Evolutionary conservation across 53 echinoderm and acorn worm species (phyloP), one percentile per base, ranked within the genome.

Genomic region (Astropecten irregularis): DNA sequence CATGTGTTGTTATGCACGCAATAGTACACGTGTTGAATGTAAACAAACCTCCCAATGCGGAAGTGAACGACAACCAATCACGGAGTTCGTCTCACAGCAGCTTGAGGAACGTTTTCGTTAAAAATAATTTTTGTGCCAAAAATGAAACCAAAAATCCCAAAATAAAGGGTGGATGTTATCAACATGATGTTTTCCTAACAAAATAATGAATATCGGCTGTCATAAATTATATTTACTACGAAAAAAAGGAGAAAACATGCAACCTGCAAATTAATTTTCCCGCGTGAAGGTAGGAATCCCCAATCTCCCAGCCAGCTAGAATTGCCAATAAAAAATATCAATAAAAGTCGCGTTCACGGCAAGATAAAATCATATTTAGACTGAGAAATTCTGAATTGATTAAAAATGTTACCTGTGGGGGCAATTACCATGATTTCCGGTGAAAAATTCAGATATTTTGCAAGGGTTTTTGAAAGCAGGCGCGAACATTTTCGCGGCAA

Each of bases 401-500:
- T 60, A 4, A 61, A 61, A 39, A 60, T 25, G 14, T 28, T 44
- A 40, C 3, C 2, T 61, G 16, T 31, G 19, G 28, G 21, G 31
- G 11, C 14, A 62, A 25, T 62, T 7, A 26, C 1, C 6, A 40
- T 32, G 30, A 2, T 58, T 56, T 76, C 16, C 55, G 55, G 25
- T 42, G 25, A 55, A 56, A 56, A 21, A 54, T 40, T 76, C 57
- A 13, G 38, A 40, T 55, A 57, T 57, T 77, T 79, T 62, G 38
- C 62, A 46, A 31, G 79, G 28, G 79, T 60, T 60, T 79, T 79
- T 68, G 26, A 79, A 79, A 79, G 42, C 79, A 55, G 79, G 79
- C 79, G 79, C 79, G 79, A 79, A 79, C 42, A 61, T 79, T 77
- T 79, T 79, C 79, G 79, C 79, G 79, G 79, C 79, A 79, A 79